Base-by-base conservation (phyloP, 1,140 invertebrate genomes). In the Penaeus vannamei region DNA sequence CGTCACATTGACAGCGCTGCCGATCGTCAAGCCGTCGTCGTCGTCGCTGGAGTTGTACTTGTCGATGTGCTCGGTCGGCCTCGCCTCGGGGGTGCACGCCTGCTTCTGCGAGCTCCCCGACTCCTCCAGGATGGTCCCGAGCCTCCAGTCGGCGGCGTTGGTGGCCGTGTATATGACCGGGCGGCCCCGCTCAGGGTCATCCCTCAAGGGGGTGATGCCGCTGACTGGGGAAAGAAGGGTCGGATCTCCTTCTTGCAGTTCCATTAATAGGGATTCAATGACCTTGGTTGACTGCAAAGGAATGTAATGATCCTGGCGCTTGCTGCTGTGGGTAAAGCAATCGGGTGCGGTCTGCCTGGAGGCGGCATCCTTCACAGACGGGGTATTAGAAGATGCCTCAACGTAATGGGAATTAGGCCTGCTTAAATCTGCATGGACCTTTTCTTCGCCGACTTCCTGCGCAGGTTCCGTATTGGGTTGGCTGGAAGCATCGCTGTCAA, bases 121-220 rank as follows among this genome's bases (percentile, higher is more conserved):
- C 32, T 89, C 87, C 59, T 85, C 87, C 22, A 84, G 22, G 19
- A 89, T 84, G 42, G 82, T 89, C 20, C 81, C 87, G 1, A 89
- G 82, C 46, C 82, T 77, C 87, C 87, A 89, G 72, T 89, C 87
- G 4, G 82, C 87, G 19, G 87, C 29, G 53, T 89, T 89, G 19
- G 81, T 89, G 17, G 87, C 87, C 19, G 87, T 89, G 61, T 84
- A 89, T 17, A 89, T 83, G 26, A 89, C 36, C 7, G 87, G 87
- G 2, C 82, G 66, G 12, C 62, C 87, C 26, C 60, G n/a, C 22
- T 14, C n/a, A 7, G 72, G 82, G 5, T 89, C 81, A 19, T 82
- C 80, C 36, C 29, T n/a, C 32, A 89, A 42, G 20, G 42, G n/a
- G 12, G 32, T 42, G 5, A 22, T 79, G 19, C 26, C 62, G 53